These are phyloP conservation scores for Brachyalestes nurse DNA, from an alignment of 2,797 vertebrate genomes.

Conservation along the genomic window DNA sequence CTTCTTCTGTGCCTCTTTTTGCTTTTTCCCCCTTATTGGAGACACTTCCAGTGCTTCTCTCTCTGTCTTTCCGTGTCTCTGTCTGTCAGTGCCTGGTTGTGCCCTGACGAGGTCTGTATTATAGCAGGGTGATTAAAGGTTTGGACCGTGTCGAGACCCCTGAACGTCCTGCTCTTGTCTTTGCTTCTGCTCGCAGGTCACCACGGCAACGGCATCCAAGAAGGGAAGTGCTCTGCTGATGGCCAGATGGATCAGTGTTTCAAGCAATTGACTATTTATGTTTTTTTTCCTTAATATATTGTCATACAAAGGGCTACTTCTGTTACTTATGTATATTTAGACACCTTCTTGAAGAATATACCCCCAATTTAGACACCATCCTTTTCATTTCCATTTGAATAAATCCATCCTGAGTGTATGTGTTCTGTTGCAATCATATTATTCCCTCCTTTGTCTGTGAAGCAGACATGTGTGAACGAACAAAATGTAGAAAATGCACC, in stretches of 20 bases:
- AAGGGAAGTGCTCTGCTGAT: conserved; percentile 16
- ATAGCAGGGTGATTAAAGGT: conserved; percentile 56
- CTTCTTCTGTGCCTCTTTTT: conserved; percentile 11
- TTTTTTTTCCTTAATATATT: conserved; percentile 21
- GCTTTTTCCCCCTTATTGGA: conserved; percentile 8
- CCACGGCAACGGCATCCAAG: conserved; percentile 44
- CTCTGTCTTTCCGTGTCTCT: conserved; percentile 26
- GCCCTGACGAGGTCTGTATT: conserved; percentile 53
- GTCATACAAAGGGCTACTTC: conserved; percentile 36
- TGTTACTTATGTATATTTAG: conserved; percentile 17
- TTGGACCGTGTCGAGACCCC: conserved; percentile 26
- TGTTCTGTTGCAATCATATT: not conserved
- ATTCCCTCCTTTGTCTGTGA: not conserved
- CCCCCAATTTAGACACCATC: not conserved
- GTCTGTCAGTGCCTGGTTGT: conserved; percentile 49
- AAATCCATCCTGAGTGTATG: conserved; percentile 7
- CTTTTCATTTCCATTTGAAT: conserved; percentile 6
- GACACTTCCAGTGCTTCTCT: conserved; percentile 7
- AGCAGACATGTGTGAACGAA: not conserved
- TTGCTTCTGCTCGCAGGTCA: conserved; percentile 24
- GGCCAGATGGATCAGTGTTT: conserved; percentile 9
- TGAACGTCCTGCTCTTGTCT: conserved; percentile 39
- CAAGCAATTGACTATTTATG: not conserved
- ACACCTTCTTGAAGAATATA: not conserved
- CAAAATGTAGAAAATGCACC: not conserved